phyloP scores from a whole-genome alignment of 2,113 vertebrate species.

The Podiceps cristatus region DNA sequence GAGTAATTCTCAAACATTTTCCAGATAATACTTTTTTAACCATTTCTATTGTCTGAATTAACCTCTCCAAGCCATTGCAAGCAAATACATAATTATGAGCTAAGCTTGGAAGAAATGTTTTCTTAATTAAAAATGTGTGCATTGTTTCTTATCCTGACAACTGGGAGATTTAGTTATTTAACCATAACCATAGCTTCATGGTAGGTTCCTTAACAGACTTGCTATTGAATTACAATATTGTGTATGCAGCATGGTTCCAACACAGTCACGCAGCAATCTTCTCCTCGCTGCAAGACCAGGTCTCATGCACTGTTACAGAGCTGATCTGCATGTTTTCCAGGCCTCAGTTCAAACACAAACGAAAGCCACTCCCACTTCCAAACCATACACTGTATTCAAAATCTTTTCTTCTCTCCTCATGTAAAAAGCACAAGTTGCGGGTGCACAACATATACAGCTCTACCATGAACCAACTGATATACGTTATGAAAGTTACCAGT shows the following conservation, averaged over 20 bases:
- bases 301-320: neutral
- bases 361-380: neutral
- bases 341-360: neutral
- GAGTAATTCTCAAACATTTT: neutral
- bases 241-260: neutral
- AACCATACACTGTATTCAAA: neutral
- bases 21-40: neutral
- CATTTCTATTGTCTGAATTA: neutral
- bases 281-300: neutral
- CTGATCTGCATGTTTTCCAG: neutral
- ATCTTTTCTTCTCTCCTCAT: neutral
- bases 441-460: neutral
- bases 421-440: neutral
- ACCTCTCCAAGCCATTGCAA: neutral
- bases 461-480: neutral
- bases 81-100: neutral
- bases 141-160: neutral
- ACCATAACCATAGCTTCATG: neutral
- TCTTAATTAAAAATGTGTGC: neutral
- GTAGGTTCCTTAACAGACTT: neutral
- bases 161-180: neutral
- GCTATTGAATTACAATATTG: neutral
- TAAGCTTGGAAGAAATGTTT: neutral
- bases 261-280: neutral
- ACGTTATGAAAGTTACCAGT: neutral